Evolutionary conservation across 2,888 invertebrate species (phyloP).

Genomic region (Yponomeuta plumbellus): DNA sequence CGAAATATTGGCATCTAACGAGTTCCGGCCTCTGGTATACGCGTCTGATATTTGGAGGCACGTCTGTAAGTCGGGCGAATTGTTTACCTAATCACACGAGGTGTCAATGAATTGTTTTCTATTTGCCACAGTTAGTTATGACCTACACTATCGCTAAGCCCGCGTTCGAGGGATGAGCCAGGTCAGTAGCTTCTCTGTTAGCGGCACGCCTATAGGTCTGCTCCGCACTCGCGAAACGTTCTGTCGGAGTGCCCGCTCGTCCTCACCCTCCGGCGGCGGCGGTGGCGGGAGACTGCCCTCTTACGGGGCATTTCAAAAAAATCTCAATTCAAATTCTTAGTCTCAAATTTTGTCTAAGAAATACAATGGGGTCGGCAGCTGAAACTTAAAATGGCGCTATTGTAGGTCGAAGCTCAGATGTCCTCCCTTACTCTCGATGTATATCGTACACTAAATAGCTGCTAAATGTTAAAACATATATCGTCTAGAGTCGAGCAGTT

Average conservation of each 20-base stretch:
- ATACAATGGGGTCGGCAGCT: no score
- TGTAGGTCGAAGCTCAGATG: no score
- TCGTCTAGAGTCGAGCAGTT: no score
- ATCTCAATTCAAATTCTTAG: background rate
- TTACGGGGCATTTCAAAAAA: background rate
- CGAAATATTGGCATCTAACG: background rate
- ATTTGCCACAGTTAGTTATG: constrained; percentile 3
- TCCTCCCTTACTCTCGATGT: no score
- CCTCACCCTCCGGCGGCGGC: constrained; percentile 5
- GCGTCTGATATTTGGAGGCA: background rate
- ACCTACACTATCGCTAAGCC: constrained; percentile 1
- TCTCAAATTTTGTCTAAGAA: no score
- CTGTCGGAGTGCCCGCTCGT: constrained; percentile 44
- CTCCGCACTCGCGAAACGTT: constrained; percentile 59
- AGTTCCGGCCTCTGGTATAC: background rate
- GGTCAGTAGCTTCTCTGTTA: constrained; percentile 2
- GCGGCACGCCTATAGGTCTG: constrained; percentile 1
- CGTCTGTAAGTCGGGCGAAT: background rate
- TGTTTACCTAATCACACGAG: background rate
- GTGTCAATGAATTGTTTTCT: constrained; percentile 3
- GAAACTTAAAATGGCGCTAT: no score
- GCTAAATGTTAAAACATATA: no score
- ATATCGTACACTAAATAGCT: no score
- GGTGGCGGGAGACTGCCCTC: background rate
- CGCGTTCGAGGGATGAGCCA: background rate